phyloP scores from a whole-genome alignment of 2,888 invertebrate genomes.

The Eupithecia pulchellata region DNA sequence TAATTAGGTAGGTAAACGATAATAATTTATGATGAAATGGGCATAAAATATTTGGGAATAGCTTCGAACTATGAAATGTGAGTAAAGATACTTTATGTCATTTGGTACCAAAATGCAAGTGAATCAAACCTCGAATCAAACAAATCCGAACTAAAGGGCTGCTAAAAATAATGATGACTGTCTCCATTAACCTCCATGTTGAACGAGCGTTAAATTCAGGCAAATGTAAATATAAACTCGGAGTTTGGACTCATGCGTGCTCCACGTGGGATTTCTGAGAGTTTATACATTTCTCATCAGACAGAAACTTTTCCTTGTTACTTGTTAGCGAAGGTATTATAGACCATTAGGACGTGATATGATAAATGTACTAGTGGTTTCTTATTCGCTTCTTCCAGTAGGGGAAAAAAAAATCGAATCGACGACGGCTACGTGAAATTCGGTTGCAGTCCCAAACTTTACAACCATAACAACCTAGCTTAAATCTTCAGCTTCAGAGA shows the following conservation, averaged over 20 bases:
- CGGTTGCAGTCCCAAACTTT: slow-evolving; percentile 34
- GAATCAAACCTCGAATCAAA: neutral
- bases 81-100: neutral
- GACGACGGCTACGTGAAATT: slow-evolving; percentile 47
- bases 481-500: slow-evolving; percentile 14
- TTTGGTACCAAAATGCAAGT: neutral
- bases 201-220: slow-evolving; percentile 52
- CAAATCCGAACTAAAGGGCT: neutral
- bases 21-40: neutral
- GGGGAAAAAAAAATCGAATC: too few relatives aligned
- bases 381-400: too few relatives aligned
- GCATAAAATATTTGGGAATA: neutral
- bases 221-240: slow-evolving; percentile 59
- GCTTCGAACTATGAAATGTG: neutral
- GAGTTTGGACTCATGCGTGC: slow-evolving; percentile 52
- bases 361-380: neutral
- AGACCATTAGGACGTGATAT: neutral
- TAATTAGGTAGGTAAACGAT: neutral
- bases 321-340: neutral
- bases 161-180: slow-evolving; percentile 50
- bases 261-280: neutral
- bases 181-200: slow-evolving; percentile 56
- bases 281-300: neutral
- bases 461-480: slow-evolving; percentile 21
- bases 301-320: neutral